Percentiles rank a stretch among this genome's conserved stretches.
Evolutionary conservation across 2,888 invertebrate species (phyloP).

Genomic region (Allophyes oxyacanthae): DNA sequence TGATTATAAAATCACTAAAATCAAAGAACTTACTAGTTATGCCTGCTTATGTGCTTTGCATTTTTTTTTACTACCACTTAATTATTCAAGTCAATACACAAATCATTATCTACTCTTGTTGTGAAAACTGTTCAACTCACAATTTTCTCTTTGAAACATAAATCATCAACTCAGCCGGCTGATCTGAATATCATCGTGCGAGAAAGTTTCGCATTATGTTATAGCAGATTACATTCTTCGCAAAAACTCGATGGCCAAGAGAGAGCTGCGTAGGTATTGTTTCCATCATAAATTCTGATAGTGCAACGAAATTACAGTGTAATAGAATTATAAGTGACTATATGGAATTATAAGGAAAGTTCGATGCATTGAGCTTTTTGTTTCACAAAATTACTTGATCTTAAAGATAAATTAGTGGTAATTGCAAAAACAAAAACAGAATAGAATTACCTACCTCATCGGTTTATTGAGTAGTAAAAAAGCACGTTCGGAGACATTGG

Average conservation of each 20-base stretch:
- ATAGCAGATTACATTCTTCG: constrained; percentile 58
- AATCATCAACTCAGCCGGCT: constrained; percentile 58
- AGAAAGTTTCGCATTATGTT: constrained; percentile 72
- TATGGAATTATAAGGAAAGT: constrained; percentile 36
- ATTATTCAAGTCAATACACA: no score
- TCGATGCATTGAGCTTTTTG: constrained; percentile 11
- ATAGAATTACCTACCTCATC: no score
- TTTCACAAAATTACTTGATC: constrained; percentile 7
- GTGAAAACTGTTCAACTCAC: constrained; percentile 27
- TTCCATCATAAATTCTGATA: constrained; percentile 35
- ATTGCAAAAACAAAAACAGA: no score
- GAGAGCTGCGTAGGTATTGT: constrained; percentile 51
- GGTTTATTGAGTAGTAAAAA: no score
- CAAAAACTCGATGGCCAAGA: constrained; percentile 53
- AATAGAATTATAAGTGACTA: constrained; percentile 32
- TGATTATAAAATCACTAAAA: no score
- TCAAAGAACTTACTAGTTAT: no score
- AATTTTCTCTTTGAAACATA: constrained; percentile 51
- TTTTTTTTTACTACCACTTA: no score
- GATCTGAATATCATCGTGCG: constrained; percentile 66
- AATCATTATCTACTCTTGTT: constrained; percentile 10
- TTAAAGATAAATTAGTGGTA: no score
- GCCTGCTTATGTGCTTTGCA: no score
- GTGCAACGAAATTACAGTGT: constrained; percentile 38
- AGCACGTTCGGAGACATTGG: no score